Conservation (phyloP, 2,797 vertebrate species). For the Rhynchotus rufescens region DNA sequence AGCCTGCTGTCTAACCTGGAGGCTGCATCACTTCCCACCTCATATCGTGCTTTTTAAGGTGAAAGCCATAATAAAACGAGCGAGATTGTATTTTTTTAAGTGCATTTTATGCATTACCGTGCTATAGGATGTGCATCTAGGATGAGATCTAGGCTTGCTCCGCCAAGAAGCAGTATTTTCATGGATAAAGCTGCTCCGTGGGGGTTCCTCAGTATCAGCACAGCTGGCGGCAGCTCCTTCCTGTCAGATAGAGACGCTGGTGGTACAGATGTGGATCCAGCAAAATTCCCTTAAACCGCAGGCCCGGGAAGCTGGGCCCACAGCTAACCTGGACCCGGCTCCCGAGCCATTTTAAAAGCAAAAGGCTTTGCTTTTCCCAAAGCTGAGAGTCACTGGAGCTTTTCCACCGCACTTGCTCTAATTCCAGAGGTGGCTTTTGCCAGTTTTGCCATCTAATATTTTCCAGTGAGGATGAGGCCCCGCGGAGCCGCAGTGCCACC, state of each 20-base stretch:
- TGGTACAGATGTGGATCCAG: neutral
- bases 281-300: neutral
- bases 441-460: neutral
- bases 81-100: neutral
- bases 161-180: fast-evolving
- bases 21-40: neutral
- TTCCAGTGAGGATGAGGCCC: too few species aligned
- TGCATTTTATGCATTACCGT: neutral
- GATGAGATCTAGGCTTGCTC: neutral
- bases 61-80: neutral
- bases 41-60: neutral
- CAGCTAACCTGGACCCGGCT: neutral
- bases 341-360: neutral
- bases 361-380: neutral
- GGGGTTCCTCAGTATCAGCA: fast-evolving
- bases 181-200: neutral
- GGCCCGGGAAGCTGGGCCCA: neutral
- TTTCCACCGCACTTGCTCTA: neutral
- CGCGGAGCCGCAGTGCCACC: neutral
- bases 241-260: neutral
- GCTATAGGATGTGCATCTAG: neutral
- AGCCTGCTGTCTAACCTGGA: neutral
- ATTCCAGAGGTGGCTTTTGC: neutral
- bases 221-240: neutral
- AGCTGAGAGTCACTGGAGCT: neutral